These are phyloP conservation scores for Polylopha cassiicola DNA, from an alignment of 2,888 invertebrate genomes.

Conservation along the genomic window DNA sequence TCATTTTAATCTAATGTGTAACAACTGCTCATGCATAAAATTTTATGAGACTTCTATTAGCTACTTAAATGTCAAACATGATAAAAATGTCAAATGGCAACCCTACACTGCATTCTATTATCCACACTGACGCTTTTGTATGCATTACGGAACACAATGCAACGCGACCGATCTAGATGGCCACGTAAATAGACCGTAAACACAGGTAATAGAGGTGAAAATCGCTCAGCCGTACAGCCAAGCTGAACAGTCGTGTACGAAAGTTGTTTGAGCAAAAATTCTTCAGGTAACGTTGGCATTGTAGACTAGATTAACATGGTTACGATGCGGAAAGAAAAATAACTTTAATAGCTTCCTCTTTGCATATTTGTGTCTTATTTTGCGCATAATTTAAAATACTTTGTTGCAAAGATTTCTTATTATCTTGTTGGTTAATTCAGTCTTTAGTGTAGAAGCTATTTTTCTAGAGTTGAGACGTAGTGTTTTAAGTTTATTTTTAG, in stretches of 20 bases:
- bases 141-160: conserved; percentile 18
- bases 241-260: neutral
- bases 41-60: neutral
- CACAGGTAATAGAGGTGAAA: conserved; percentile 1
- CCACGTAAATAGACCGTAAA: neutral
- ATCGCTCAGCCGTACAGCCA: neutral
- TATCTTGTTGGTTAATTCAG: no score
- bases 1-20: no score
- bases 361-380: conserved; percentile 1
- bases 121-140: conserved; percentile 18
- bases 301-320: conserved; percentile 13
- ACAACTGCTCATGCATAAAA: no score
- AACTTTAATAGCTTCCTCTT: conserved; percentile 7
- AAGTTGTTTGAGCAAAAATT: conserved; percentile 18
- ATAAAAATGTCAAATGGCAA: conserved; percentile 4
- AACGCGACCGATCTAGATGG: neutral
- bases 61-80: neutral
- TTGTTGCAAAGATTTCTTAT: no score
- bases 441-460: no score
- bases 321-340: conserved; percentile 6
- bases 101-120: conserved; percentile 18
- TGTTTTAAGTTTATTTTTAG: no score
- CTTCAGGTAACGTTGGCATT: conserved; percentile 13
- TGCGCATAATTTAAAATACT: no score
- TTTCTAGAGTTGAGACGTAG: no score